phyloP scores from a whole-genome alignment of 1,140 invertebrate genomes.

The Drosophila asahinai region DNA sequence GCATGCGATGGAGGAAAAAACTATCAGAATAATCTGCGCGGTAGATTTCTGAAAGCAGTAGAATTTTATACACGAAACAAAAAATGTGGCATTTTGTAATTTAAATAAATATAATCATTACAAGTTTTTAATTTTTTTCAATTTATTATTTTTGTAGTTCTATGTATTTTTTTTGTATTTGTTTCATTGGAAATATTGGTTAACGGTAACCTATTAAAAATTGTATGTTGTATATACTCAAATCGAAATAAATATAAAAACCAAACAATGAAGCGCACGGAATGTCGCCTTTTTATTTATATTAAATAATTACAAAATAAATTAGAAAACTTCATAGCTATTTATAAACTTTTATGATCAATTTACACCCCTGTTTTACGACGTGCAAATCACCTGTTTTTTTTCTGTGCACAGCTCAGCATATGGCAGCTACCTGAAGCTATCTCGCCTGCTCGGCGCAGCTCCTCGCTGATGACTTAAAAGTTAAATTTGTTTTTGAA shows the following conservation, averaged over 20 bases:
- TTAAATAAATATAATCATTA: not conserved
- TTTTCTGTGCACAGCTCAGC: constrained; percentile 17
- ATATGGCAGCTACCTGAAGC: constrained; percentile 39
- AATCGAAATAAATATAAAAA: too few species aligned
- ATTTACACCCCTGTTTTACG: not conserved
- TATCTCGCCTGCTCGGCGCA: constrained; percentile 16
- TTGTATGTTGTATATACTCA: too few species aligned
- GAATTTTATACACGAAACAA: not conserved
- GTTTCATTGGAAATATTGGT: too few species aligned
- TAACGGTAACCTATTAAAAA: too few species aligned
- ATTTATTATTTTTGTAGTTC: not conserved
- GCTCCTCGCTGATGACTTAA: constrained; percentile 71
- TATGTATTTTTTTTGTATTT: too few species aligned
- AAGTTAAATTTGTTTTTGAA: constrained; percentile 78
- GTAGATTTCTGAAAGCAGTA: not conserved
- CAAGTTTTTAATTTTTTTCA: not conserved
- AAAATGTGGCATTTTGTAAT: not conserved
- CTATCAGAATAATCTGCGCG: constrained; percentile 26
- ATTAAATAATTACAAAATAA: not conserved
- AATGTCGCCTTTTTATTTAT: not conserved
- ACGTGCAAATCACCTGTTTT: constrained; percentile 5
- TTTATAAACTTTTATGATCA: not conserved
- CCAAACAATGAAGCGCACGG: too few species aligned
- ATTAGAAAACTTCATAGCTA: not conserved
- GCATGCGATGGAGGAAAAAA: constrained; percentile 16